Evolutionary conservation across 2,113 vertebrate species (phyloP), one percentile per base, ranked within the genome.

Genomic region (Dicrurus megarhynchus): DNA sequence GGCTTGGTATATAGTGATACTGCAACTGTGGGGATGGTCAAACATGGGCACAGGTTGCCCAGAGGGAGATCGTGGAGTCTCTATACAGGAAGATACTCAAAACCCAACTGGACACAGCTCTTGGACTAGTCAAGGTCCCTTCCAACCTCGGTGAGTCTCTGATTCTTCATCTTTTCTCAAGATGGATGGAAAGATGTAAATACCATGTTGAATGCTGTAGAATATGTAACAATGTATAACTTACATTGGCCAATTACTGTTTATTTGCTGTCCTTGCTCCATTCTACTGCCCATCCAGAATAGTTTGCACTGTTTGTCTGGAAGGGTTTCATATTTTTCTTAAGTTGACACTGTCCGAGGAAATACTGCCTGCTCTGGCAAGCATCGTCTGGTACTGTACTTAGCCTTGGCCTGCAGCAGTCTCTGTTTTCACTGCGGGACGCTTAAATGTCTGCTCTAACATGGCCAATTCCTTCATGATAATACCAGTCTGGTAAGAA

Each of bases 51-150:
- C 0, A 3, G 27, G 24, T n/a, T 73, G 13, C 24, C 10, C 32
- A 49, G 30, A 26, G n/a, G n/a, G 39, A 61, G 53, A 47, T 22
- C 32, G 46, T 68, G 61, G 50, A 17, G 7, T 32, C 37, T 87
- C 21, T 56, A 7, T 76, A 20, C 16, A 28, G 60, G 69, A 7
- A 60, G 12, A 16, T 39, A 32, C 8, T 84, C 37, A 64, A n/a
- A 87, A 60, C 28, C 9, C 0, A 0, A 3, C 10, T 35, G 67
- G 35, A 37, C 11, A 7, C 3, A 2, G 53, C 37, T 19, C 11
- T 86, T 65, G 60, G 56, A 39, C 23, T 50, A 18, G 53, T 16
- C 13, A 32, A 80, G 30, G 11, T 65, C 26, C 44, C n/a, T 74
- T 69, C 55, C 57, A 89, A 20, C 27, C 18, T 68, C 0, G 0